Percentiles rank a stretch among this genome's conserved stretches.
Conservation (phyloP, 2,797 vertebrate genomes). For the Darevskia nairensis region DNA sequence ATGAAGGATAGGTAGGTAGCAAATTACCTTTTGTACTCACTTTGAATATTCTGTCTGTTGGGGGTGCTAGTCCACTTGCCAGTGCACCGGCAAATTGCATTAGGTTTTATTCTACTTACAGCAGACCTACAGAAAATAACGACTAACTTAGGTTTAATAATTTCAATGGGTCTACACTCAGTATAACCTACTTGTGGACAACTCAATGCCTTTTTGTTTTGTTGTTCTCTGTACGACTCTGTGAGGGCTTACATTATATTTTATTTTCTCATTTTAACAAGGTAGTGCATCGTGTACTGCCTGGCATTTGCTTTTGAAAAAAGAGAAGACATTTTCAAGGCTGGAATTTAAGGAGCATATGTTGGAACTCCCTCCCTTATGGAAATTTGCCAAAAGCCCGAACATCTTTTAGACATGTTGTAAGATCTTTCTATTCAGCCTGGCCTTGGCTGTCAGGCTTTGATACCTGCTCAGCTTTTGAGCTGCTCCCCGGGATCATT, state of each 20-base stretch:
- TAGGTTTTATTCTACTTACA: too few species aligned
- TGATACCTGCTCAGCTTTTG: not conserved
- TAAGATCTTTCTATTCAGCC: slow-evolving; percentile 2
- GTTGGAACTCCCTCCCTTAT: not conserved
- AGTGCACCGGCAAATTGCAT: not conserved
- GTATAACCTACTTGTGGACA: too few species aligned
- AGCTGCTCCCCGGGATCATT: not conserved
- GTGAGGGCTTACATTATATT: too few species aligned
- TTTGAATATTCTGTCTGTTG: not conserved
- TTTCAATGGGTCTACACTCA: too few species aligned
- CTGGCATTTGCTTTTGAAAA: slow-evolving; percentile 2
- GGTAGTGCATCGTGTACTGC: not conserved
- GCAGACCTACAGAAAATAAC: too few species aligned
- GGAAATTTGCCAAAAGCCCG: not conserved
- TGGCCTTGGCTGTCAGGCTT: not conserved
- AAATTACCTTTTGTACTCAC: not conserved
- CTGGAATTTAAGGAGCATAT: not conserved
- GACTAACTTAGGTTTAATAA: too few species aligned
- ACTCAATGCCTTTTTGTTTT: not conserved
- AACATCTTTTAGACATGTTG: not conserved
- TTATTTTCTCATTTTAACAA: not conserved
- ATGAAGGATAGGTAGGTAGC: not conserved
- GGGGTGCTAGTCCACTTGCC: not conserved
- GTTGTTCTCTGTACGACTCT: not conserved
- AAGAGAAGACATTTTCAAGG: slow-evolving; percentile 1